A percentile compares a stretch with the other conserved stretches of the same genome.
Conservation (phyloP, 2,797 vertebrate species). For the Myotis pilosus region DNA sequence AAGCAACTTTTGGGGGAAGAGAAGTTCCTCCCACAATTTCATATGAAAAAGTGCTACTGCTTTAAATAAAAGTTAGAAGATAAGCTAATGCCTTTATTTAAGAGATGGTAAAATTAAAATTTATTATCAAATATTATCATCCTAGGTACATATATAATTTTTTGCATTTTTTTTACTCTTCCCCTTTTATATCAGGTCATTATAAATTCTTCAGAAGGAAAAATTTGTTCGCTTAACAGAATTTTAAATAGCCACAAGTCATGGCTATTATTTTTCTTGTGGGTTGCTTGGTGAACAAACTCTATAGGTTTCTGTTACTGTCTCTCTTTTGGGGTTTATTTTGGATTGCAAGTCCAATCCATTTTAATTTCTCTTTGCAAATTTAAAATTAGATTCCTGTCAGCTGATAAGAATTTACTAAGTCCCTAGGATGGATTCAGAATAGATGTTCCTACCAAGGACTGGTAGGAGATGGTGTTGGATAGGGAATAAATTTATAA, state of each 20-base stretch:
- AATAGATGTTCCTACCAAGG: neutral
- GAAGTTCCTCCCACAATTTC: neutral
- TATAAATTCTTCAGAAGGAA: neutral
- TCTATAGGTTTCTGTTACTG: neutral
- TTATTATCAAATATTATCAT: neutral
- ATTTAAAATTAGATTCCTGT: constrained; percentile 32
- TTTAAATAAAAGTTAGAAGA: neutral
- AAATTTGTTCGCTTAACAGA: neutral
- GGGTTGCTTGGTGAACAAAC: neutral
- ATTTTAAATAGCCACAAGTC: neutral
- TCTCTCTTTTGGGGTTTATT: neutral
- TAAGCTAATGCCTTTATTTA: neutral
- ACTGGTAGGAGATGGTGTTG: neutral
- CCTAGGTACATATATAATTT: neutral
- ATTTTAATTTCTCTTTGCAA: neutral
- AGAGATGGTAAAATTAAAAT: neutral
- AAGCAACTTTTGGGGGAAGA: neutral
- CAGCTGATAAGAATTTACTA: neutral
- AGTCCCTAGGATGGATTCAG: neutral
- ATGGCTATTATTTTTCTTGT: neutral
- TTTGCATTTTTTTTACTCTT: neutral
- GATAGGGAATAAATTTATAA: neutral
- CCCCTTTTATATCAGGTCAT: neutral
- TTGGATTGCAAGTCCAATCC: neutral
- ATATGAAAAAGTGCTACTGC: neutral